Evolutionary conservation across 2,113 vertebrate species (phyloP).

Genomic region (Geococcyx californianus): DNA sequence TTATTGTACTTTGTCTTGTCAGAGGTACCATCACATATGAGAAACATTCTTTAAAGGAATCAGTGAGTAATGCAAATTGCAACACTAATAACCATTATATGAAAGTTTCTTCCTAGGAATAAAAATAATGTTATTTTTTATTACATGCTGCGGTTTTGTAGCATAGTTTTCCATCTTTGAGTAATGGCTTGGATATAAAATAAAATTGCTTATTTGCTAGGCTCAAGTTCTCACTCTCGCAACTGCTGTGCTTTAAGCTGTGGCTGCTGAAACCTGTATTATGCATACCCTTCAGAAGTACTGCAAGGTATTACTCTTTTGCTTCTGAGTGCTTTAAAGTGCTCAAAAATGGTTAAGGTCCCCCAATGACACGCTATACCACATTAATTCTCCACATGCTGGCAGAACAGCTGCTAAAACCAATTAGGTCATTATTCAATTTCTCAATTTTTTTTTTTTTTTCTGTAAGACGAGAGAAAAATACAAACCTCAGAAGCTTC

Average conservation of each 20-base stretch:
- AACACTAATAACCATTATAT: background rate
- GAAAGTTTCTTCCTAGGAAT: background rate
- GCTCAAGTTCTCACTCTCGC: background rate
- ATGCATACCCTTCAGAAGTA: background rate
- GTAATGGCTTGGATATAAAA: slow-evolving; percentile 20
- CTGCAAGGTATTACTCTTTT: background rate
- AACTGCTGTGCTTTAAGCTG: background rate
- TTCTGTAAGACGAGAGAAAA: background rate
- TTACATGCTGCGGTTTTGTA: background rate
- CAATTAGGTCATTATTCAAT: slow-evolving; percentile 28
- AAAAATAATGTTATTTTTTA: background rate
- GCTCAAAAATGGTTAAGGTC: background rate
- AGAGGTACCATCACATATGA: background rate
- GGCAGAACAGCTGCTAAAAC: slow-evolving; percentile 39
- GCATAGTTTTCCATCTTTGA: slow-evolving; percentile 24
- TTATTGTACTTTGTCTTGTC: background rate
- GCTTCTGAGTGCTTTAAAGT: background rate
- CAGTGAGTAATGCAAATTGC: background rate
- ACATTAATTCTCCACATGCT: slow-evolving; percentile 2
- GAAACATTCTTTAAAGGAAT: background rate
- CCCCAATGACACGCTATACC: background rate
- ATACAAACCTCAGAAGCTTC: background rate
- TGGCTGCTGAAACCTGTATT: background rate
- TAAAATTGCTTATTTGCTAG: slow-evolving; percentile 34
- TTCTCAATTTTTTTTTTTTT: slow-evolving; percentile 36